phyloP scores from a whole-genome alignment of 2,113 vertebrate genomes.

The Falco punctatus region DNA sequence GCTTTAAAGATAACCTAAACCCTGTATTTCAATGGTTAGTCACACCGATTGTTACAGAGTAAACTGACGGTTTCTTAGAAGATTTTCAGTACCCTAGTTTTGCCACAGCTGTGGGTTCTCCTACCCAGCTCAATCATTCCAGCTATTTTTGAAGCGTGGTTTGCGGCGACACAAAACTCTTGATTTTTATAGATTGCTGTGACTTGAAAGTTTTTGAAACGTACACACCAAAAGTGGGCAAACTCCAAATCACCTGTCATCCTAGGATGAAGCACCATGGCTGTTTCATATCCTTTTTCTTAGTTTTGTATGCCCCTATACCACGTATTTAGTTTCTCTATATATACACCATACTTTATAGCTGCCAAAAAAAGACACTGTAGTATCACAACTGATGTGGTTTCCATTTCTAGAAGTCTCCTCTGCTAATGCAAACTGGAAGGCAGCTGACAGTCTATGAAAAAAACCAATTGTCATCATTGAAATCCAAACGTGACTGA shows the following conservation, averaged over 20 bases:
- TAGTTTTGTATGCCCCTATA: background rate
- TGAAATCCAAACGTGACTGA: background rate
- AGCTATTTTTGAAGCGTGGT: background rate
- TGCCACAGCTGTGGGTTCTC: background rate
- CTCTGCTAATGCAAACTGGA: background rate
- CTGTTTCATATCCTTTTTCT: accelerated
- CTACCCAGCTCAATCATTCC: background rate
- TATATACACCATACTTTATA: background rate
- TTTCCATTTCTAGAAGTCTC: conserved; percentile 9
- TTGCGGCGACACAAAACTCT: background rate
- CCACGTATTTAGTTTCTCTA: background rate
- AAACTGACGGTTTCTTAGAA: background rate
- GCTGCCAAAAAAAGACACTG: background rate
- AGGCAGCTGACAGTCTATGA: background rate
- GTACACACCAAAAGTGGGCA: background rate
- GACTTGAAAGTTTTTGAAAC: background rate
- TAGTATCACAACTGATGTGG: background rate
- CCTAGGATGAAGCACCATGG: background rate
- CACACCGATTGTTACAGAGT: background rate
- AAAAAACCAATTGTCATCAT: background rate
- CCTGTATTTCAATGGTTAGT: background rate
- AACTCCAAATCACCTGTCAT: background rate
- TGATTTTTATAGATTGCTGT: background rate
- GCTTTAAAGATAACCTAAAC: background rate
- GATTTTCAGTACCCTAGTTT: background rate